Evolutionary conservation across 2,113 vertebrate species (phyloP).

Genomic region (Lepisosteus oculatus): DNA sequence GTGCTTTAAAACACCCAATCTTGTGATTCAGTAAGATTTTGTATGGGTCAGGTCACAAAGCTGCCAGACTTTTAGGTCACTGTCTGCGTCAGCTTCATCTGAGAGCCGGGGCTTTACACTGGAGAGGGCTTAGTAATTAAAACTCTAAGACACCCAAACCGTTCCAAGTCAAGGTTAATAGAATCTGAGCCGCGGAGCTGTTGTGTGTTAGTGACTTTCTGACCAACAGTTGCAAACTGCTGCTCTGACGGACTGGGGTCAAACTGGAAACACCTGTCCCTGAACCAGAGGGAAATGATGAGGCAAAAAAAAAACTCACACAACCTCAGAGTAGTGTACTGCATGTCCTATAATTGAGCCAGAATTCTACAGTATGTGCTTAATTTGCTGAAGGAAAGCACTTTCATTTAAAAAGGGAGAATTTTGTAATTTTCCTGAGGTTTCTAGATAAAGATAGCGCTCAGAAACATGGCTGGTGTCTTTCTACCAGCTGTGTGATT

Average conservation of each 20-base stretch:
- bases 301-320: too few relatives aligned
- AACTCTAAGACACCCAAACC: conserved; percentile 43
- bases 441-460: too few relatives aligned
- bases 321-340: too few relatives aligned
- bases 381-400: too few relatives aligned
- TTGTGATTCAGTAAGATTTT: not conserved
- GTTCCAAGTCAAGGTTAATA: conserved; percentile 39
- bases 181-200: conserved; percentile 50
- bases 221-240: conserved; percentile 4
- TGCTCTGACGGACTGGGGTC: conserved; percentile 3
- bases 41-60: not conserved
- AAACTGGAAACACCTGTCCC: not conserved
- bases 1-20: not conserved
- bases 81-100: conserved; percentile 10
- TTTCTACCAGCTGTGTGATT: conserved; percentile 2
- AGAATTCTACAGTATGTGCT: too few relatives aligned
- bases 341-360: too few relatives aligned
- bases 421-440: not conserved
- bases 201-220: conserved; percentile 32
- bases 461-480: not conserved
- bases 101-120: conserved; percentile 29
- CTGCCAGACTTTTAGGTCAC: conserved; percentile 6
- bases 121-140: conserved; percentile 52
- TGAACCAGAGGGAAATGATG: too few relatives aligned
- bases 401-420: not conserved